These are phyloP conservation scores for Silurus meridionalis DNA, from an alignment of 2,113 vertebrate species.

Conservation along the genomic window DNA sequence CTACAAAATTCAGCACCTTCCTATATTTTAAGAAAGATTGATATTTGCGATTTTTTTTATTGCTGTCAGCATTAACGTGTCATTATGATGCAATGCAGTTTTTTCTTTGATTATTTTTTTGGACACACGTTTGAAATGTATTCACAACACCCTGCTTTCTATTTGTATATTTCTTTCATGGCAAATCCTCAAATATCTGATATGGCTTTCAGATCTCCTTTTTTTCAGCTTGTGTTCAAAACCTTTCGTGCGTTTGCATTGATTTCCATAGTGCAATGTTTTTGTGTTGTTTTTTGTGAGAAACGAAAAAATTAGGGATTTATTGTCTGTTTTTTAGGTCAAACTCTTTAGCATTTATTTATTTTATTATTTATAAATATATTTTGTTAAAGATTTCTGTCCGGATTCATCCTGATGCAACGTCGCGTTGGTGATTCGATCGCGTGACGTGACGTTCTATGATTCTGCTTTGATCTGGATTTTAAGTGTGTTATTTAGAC, in stretches of 20 bases:
- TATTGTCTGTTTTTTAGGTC: neutral
- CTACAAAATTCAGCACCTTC: neutral
- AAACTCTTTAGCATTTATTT: neutral
- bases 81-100: neutral
- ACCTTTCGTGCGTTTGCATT: neutral
- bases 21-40: neutral
- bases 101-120: neutral
- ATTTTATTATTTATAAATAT: neutral
- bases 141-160: neutral
- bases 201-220: neutral
- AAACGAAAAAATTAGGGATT: neutral
- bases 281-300: too few relatives aligned
- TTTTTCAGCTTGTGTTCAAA: neutral
- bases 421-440: neutral
- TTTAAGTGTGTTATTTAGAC: neutral
- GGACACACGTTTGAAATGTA: neutral
- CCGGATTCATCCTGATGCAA: neutral
- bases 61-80: neutral
- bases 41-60: neutral
- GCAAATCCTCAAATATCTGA: neutral
- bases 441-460: neutral
- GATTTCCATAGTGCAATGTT: neutral
- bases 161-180: neutral
- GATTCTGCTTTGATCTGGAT: neutral
- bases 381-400: neutral